Evolutionary conservation across 1,140 invertebrate species (phyloP).

Genomic region (Macrostomum lignano): DNA sequence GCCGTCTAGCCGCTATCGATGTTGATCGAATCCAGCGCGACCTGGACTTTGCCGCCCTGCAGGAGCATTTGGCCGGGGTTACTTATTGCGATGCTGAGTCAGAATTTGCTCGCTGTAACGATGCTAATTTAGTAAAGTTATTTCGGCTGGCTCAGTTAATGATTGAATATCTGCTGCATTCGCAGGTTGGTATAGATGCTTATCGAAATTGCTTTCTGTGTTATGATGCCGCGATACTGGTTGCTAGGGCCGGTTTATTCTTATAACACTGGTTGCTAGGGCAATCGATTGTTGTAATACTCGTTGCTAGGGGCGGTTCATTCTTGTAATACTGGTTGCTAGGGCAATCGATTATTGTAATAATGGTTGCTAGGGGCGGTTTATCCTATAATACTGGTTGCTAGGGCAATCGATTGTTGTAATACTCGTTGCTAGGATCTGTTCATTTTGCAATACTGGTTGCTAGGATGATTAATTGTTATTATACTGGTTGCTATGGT

Average conservation of each 20-base stretch:
- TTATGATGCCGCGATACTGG: background rate
- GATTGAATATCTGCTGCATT: constrained; percentile 27
- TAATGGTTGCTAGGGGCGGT: too few species aligned
- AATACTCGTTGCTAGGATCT: too few species aligned
- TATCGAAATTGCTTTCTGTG: background rate
- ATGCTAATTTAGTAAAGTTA: constrained; percentile 27
- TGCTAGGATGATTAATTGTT: background rate
- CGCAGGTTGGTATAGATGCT: background rate
- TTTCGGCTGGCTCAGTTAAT: constrained; percentile 26
- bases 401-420: too few species aligned
- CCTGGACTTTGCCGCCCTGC: constrained; percentile 22
- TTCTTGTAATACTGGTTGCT: background rate
- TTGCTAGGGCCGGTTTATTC: background rate
- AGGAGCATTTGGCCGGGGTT: constrained; percentile 27
- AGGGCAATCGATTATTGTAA: background rate
- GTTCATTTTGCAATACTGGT: background rate
- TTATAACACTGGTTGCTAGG: background rate
- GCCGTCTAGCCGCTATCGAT: constrained; percentile 16
- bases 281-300: background rate
- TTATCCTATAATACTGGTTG: too few species aligned
- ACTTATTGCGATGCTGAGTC: constrained; percentile 27
- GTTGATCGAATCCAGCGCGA: constrained; percentile 21
- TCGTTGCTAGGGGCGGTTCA: background rate
- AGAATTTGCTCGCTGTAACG: constrained; percentile 19
- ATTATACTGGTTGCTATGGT: too few species aligned